Base-by-base conservation (phyloP, 2,888 invertebrate genomes). In the Drosophila melanosoma region DNA sequence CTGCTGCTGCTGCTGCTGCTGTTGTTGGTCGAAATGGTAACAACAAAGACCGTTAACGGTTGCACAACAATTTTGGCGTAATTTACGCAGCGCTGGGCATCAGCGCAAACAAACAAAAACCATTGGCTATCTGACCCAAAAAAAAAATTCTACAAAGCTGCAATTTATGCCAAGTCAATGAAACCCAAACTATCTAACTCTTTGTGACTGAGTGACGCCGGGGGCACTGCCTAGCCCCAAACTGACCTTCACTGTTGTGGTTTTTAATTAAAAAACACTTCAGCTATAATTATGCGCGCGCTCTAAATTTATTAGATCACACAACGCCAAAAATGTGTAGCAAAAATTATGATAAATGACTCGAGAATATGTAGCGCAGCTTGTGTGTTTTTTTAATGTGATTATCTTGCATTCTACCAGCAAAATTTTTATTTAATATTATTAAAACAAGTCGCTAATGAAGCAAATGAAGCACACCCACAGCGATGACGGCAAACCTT, bases 391-490 rank as follows among this genome's bases (percentile, higher is more conserved):
- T n/a, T 12, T 12, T 42, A 5, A n/a, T 45, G 73, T 36, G 38
- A 35, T 35, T 48, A 12, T 48, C 65, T 45, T 67, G 79, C 86
- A 84, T 82, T 87, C 83, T 83, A 64, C 45, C 56, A 51, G 69
- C 64, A 48, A 65, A 12, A 57, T 17, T n/a, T 20, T 7, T 36
- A 32, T 64, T 38, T 1, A 23, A 40, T 29, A 26, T 26, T n/a
- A 74, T 68, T 62, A 62, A 67, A 79, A 67, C 83, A 69, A 79
- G 73, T 65, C 87, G 74, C 74, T 84, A 85, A 87, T 87, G 85
- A 87, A 84, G 76, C 83, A 87, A 85, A 87, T 87, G 85, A 87
- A 84, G 76, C 83, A 56, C 76, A 67, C 80, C 71, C 74, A 87
- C 69, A 63, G 78, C 53, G 68, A 36, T 56, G 49, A 63, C 54